Conservation (phyloP, 37 sponge, comb jelly and placozoan genomes). For the Hexactinellida sp. region DNA sequence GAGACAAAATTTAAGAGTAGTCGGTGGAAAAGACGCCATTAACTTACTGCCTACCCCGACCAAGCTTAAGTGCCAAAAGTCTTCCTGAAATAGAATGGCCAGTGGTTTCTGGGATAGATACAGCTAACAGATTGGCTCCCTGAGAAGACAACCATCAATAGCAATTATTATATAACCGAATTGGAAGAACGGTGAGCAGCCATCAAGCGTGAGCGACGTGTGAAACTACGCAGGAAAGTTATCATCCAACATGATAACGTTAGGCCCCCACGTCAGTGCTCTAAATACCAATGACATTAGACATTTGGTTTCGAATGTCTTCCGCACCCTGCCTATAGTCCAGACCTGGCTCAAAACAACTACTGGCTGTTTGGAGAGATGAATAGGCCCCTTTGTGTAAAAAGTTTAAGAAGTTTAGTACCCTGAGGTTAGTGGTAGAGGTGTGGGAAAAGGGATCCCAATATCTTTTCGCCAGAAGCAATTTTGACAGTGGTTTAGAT, state of each 20-base stretch:
- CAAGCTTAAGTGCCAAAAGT: slow-evolving; percentile 7
- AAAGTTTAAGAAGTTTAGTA: background rate
- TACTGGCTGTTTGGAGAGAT: background rate
- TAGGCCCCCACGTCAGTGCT: too few species aligned
- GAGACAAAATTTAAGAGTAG: background rate
- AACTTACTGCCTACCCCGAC: slow-evolving; percentile 2
- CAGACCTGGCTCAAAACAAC: background rate
- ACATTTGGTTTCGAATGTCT: background rate
- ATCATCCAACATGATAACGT: background rate
- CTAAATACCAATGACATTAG: slow-evolving; percentile 1
- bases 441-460: background rate
- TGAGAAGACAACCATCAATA: slow-evolving; percentile 5
- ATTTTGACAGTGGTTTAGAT: background rate
- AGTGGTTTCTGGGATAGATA: background rate
- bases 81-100: background rate
- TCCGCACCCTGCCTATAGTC: slow-evolving; percentile 19
- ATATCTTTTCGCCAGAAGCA: background rate
- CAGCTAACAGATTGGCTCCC: slow-evolving; percentile 8
- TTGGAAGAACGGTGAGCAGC: slow-evolving; percentile 7
- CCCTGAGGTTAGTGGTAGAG: background rate
- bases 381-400: background rate
- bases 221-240: slow-evolving; percentile 9
- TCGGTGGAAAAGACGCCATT: slow-evolving; percentile 1
- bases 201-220: slow-evolving; percentile 13
- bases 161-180: background rate